Evolutionary conservation across 2,113 vertebrate genomes (phyloP).

Genomic region (Motacilla alba): DNA sequence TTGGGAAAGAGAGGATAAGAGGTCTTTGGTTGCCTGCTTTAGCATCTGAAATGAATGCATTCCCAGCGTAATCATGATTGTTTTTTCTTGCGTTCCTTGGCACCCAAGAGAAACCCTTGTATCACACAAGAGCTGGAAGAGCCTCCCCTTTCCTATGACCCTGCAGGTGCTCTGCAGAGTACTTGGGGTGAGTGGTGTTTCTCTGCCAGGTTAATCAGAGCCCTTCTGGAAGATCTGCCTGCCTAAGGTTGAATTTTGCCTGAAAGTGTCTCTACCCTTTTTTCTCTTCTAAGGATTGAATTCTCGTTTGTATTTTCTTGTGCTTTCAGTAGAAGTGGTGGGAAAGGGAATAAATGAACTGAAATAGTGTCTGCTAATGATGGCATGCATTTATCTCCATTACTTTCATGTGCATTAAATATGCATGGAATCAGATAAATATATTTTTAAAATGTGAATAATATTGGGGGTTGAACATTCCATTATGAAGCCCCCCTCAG

Average conservation of each 20-base stretch:
- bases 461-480: neutral
- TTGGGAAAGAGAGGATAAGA: neutral
- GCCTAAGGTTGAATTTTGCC: neutral
- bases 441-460: neutral
- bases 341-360: neutral
- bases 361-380: neutral
- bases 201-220: neutral
- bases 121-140: neutral
- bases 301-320: neutral
- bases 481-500: neutral
- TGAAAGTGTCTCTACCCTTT: neutral
- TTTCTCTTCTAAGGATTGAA: neutral
- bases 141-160: rapidly evolving
- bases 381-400: neutral
- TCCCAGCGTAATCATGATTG: neutral
- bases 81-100: neutral
- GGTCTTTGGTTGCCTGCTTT: neutral
- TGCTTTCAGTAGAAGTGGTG: neutral
- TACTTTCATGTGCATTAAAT: neutral
- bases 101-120: neutral
- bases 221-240: neutral
- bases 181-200: neutral
- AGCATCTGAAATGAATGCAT: neutral
- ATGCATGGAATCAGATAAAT: neutral
- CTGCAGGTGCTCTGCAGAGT: neutral